Base-by-base conservation (phyloP, 92 coral and sea anemone species). In the Zoanthus sansibaricus region DNA sequence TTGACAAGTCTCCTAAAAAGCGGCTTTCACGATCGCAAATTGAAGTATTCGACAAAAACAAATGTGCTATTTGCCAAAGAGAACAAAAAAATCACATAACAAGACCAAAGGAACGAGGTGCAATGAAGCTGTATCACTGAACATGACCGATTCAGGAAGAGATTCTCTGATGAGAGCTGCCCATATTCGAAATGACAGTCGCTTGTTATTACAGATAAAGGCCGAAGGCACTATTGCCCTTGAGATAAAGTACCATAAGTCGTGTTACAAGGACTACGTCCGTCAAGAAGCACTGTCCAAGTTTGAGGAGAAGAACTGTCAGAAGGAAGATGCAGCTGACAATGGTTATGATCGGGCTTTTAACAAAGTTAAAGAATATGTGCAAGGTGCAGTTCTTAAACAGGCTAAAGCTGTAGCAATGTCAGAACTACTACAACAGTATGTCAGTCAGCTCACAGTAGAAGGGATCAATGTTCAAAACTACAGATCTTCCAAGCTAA, bases 401-500 rank as follows among this genome's bases (percentile, higher is more conserved):
- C 55, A 80, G 37, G 77, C 79, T 56, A 92, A 87, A 77, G 93
- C 91, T n/a, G 82, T 89, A 55, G 4, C 87, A 17, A 72, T 92
- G 91, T 87, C 95, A 61, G 77, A 71, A n/a, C 93, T 89, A 16
- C 37, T 78, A 49, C 58, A 77, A 13, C 73, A 59, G 69, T 92
- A 87, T 80, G 70, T 67, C 55, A 68, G 44, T 74, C 72, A 59
- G 51, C 88, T 92, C 15, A 25, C 82, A 12, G 66, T 71, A 54
- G 88, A 86, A 73, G 88, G 91, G 44, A 54, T 92, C 25, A 61
- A 75, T 79, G 94, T 74, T 62, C 18, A 30, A 30, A 83, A 71
- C 7, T 91, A 91, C 92, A 91, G 94, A 68, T 88, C 90, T 70
- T 75, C 94, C 55, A 88, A 85, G 92, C 83, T 91, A 49, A 91